A percentile compares a stretch with the other conserved stretches of the same genome.
Evolutionary conservation across 2,888 invertebrate species (phyloP).

Genomic region (Geophilus truncorum): DNA sequence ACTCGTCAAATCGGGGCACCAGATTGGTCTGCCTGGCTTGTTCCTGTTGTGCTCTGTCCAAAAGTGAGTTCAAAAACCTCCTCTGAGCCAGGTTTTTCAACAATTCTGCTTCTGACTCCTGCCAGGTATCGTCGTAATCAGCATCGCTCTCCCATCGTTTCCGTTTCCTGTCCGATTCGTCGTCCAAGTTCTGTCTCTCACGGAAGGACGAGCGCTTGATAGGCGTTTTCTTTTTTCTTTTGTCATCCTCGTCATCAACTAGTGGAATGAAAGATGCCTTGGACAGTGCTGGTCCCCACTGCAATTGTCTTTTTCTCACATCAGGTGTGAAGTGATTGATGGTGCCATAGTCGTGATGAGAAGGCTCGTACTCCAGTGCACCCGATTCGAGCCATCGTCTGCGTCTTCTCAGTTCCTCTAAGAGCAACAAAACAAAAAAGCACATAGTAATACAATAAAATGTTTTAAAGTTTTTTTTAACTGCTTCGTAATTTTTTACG

Average conservation of each 20-base stretch:
- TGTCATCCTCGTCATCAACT: conserved; percentile 18
- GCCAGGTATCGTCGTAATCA: background rate
- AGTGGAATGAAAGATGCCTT: background rate
- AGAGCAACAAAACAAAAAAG: background rate
- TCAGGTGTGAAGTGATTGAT: conserved; percentile 28
- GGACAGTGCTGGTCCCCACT: background rate
- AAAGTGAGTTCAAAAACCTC: background rate
- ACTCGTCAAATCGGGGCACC: background rate
- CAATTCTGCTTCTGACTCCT: background rate
- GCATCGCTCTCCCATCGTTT: background rate
- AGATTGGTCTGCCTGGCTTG: background rate
- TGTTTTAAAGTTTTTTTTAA: background rate
- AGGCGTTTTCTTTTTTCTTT: conserved; percentile 15
- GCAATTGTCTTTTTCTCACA: conserved; percentile 10
- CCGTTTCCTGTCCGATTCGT: background rate
- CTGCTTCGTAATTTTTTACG: no score
- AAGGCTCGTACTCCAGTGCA: background rate
- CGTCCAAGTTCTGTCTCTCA: conserved; percentile 6
- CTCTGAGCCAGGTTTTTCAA: conserved; percentile 19
- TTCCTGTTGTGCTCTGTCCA: background rate
- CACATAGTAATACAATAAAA: background rate
- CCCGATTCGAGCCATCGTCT: conserved; percentile 32
- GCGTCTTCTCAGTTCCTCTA: conserved; percentile 25
- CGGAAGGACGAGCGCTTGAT: conserved; percentile 25
- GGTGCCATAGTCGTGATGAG: conserved; percentile 27